Evolutionary conservation across 2,113 vertebrate species (phyloP), one percentile per base, ranked within the genome.

Genomic region (Tachycineta bicolor): DNA sequence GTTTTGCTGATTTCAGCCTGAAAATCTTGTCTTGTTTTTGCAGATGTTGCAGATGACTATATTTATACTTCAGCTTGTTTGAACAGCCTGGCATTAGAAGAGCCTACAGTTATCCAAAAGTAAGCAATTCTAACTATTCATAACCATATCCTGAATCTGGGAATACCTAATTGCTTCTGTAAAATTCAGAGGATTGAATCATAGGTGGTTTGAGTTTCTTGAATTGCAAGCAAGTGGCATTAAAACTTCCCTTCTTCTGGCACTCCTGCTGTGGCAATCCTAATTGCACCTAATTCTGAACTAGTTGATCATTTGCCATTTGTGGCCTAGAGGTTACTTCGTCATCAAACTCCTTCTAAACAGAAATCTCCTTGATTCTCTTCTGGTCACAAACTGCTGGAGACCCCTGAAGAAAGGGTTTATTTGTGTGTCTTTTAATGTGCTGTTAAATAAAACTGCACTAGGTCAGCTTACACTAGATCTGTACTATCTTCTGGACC

Each of bases 31-130:
- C 46, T 92, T 97, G n/a, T 97, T 62, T 95, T 86, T 80, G 91
- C 97, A 99, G 99, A 97, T 98, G 99, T 99, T 91, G 99, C 99
- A 74, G 99, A 99, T 96, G 99, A 99, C 95, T 99, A 99, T 94
- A 99, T 99, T 96, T 98, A 98, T 85, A 98, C 99, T 82, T 99
- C 99, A 89, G 97, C 98, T 87, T 98, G 98, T 65, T 95, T 99
- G 94, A 99, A 98, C 96, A 98, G 93, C 87, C 93, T 99, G 68
- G 98, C 98, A 79, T 96, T 98, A 87, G 99, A 99, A 83, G 99
- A 99, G 67, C 98, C 97, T 73, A 98, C 98, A 28, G 97, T 97
- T 80, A 98, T 99, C 93, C 99, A 99, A 97, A 99, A 98, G 99
- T 99, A 94, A 98, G 99, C 86, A 69, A 47, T 86, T 56, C 29